Evolutionary conservation across 2,888 invertebrate species (phyloP).

Genomic region (Griposia aprilina): DNA sequence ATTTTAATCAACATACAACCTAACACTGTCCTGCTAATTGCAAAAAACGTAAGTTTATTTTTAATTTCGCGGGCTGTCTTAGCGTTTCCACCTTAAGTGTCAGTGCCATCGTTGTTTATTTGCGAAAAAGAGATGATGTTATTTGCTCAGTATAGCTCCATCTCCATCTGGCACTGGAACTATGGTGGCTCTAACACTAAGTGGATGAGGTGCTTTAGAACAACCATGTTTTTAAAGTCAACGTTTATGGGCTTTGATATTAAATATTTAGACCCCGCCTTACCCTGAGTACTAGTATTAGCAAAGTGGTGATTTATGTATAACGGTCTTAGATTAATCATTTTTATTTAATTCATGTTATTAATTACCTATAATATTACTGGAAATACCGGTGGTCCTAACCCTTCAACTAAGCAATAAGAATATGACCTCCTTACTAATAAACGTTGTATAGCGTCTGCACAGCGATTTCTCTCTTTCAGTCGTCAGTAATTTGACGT

Average conservation of each 20-base stretch:
- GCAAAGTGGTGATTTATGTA: constrained; percentile 12
- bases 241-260: constrained; percentile 25
- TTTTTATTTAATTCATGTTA: background rate
- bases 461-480: too few relatives aligned
- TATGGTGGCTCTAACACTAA: background rate
- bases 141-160: background rate
- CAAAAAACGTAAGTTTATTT: too few relatives aligned
- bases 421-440: too few relatives aligned
- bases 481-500: too few relatives aligned
- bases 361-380: background rate
- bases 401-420: too few relatives aligned
- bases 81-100: background rate
- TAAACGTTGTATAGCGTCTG: too few relatives aligned
- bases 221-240: background rate
- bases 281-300: constrained; percentile 31
- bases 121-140: background rate
- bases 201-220: background rate
- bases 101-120: background rate
- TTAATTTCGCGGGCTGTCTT: too few relatives aligned
- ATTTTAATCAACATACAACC: too few relatives aligned
- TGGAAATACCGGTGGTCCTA: background rate
- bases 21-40: too few relatives aligned
- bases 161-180: background rate
- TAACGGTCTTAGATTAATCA: constrained; percentile 15
- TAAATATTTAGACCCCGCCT: constrained; percentile 34